Evolutionary conservation across 2,797 vertebrate genomes (phyloP).

Genomic region (Crocodylus rhombifer): DNA sequence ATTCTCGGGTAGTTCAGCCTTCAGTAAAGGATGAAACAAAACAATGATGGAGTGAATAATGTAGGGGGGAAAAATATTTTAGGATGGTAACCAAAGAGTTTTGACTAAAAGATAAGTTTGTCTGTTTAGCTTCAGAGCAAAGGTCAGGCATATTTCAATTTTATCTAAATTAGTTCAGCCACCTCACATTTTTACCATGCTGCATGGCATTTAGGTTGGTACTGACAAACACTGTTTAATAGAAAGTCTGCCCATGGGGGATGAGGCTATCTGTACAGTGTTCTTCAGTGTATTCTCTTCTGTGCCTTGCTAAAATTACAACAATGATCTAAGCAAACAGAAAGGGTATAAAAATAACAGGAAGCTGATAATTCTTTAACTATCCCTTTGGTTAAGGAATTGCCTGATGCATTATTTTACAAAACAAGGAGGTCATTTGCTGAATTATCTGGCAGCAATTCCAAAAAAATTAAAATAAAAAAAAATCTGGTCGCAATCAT

Average conservation of each 20-base stretch:
- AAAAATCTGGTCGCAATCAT: not conserved
- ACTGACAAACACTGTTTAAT: not conserved
- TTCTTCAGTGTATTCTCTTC: not conserved
- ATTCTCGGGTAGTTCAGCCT: fast-evolving
- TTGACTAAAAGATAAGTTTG: not conserved
- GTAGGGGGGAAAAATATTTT: fast-evolving
- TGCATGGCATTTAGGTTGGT: not conserved
- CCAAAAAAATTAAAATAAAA: not conserved
- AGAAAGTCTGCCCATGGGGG: fast-evolving
- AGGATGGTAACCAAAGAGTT: not conserved
- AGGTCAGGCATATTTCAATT: not conserved
- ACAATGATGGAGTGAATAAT: not conserved
- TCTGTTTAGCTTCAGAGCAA: not conserved
- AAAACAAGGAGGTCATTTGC: not conserved
- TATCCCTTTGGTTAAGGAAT: not conserved
- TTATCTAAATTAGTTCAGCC: not conserved
- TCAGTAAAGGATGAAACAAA: not conserved
- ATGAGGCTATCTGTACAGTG: not conserved
- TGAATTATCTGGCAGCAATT: not conserved
- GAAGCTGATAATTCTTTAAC: not conserved
- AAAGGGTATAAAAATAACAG: not conserved
- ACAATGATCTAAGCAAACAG: not conserved
- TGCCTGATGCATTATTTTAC: not conserved
- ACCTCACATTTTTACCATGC: not conserved
- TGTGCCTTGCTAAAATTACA: not conserved